Evolutionary conservation across 2,888 invertebrate species (phyloP), one percentile per base, ranked within the genome.

Genomic region (Pachydiplax longipennis): DNA sequence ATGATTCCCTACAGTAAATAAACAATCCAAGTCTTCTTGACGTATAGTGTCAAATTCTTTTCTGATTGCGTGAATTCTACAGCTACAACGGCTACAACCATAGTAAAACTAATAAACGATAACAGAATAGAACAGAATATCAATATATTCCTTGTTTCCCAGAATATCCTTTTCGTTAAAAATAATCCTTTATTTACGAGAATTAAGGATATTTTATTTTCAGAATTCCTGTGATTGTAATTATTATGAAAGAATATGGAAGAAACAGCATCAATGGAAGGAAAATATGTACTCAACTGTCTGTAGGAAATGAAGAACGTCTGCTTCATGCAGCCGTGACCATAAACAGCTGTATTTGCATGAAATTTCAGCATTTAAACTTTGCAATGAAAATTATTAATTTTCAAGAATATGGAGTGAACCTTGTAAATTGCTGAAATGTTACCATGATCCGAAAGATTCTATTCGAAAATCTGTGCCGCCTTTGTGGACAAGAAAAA

Each of bases 401-500:
- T 31, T 73, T 13, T 6, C 5, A 12, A 31, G 31, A 0, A 25
- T 73, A 31, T 73, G 13, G 12, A 22, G 13, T 3, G 12, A 3
- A 31, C 0, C 0, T 10, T 3, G 31, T 10, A 25, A 73, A 22
- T 31, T 31, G 12, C 22, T 25, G 73, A 73, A 31, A 31, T 73
- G 12, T 31, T 31, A 73, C 25, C 22, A 87, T 87, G 87, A 65
- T 58, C 13, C 58, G 87, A 48, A 65, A 87, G 37, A 37, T 87
- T 61, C 10, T 87, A 31, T 61, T 87, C n/a, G 87, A 87, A 65
- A 93, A 92, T 91, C 91, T 93, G 44, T 94, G 94, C 91, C 93
- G 94, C 58, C 92, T 94, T 80, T 94, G 94, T 90, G 93, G 94
- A 12, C 93, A 93, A 91, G 93, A 93, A 90, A 93, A 93, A 83